These are phyloP conservation scores for Limnodromus scolopaceus DNA, from an alignment of 2,797 vertebrate genomes.

Conservation along the genomic window DNA sequence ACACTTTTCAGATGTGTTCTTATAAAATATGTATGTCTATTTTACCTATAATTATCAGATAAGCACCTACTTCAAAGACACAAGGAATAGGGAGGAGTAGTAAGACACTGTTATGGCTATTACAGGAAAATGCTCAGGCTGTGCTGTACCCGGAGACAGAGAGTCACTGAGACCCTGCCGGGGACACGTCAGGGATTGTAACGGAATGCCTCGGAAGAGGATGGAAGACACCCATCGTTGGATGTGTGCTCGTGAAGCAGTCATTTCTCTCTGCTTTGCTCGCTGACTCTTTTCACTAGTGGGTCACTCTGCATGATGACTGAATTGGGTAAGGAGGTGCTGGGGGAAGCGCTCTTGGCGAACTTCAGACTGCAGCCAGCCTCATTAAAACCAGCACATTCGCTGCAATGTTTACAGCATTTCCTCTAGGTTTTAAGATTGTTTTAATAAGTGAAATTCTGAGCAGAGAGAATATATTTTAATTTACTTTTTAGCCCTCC, in stretches of 20 bases:
- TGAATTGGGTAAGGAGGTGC: conserved; percentile 17
- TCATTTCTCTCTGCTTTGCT: background rate
- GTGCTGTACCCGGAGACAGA: background rate
- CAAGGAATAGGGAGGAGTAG: background rate
- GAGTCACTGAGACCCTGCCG: background rate
- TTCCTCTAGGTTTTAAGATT: background rate
- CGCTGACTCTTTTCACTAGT: background rate
- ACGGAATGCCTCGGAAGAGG: background rate
- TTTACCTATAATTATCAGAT: background rate
- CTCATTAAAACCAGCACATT: conserved; percentile 38
- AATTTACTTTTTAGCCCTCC: background rate
- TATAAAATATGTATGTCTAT: background rate
- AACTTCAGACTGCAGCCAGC: background rate
- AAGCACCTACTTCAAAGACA: background rate
- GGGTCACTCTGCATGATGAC: background rate
- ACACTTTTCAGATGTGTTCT: background rate
- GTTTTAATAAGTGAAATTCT: background rate
- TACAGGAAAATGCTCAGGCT: background rate
- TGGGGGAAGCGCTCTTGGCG: conserved; percentile 1
- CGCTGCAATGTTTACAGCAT: background rate
- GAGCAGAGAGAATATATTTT: conserved; percentile 1
- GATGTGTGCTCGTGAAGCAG: background rate
- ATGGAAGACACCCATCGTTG: background rate
- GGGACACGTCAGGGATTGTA: background rate
- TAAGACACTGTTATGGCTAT: accelerated